phyloP scores from a whole-genome alignment of 2,888 invertebrate genomes.

The Netelia virgata region DNA sequence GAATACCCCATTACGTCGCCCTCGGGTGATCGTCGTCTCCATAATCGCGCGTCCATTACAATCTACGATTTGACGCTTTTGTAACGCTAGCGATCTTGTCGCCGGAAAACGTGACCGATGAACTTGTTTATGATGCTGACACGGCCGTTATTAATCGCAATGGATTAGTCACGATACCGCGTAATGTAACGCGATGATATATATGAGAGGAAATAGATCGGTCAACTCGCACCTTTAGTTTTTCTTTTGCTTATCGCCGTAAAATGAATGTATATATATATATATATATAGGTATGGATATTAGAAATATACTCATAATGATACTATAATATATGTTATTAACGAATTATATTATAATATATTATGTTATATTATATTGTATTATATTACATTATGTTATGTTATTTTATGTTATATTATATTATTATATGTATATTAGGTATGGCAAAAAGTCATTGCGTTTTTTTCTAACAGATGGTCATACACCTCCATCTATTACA shows the following conservation, averaged over 20 bases:
- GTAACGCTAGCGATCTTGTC: slow-evolving; percentile 26
- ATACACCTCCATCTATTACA: no score
- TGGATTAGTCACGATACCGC: background rate
- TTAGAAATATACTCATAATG: no score
- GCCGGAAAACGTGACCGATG: background rate
- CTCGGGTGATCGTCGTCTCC: no score
- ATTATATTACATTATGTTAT: no score
- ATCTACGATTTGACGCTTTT: slow-evolving; percentile 34
- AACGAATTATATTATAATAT: no score
- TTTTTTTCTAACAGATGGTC: no score
- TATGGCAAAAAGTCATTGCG: no score
- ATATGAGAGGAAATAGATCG: background rate
- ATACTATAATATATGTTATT: no score
- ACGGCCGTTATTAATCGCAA: background rate
- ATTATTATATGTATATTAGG: no score
- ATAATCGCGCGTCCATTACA: background rate
- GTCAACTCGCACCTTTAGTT: background rate
- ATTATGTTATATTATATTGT: no score
- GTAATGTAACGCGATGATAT: background rate
- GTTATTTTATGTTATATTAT: no score
- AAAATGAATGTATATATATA: background rate
- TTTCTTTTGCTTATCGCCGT: background rate
- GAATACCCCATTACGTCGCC: no score
- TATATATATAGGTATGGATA: background rate
- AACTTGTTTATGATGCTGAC: background rate